A percentile compares a stretch with the other conserved stretches of the same genome.
Conservation (phyloP, 2,797 vertebrate genomes). For the Rhinichthys osculus region DNA sequence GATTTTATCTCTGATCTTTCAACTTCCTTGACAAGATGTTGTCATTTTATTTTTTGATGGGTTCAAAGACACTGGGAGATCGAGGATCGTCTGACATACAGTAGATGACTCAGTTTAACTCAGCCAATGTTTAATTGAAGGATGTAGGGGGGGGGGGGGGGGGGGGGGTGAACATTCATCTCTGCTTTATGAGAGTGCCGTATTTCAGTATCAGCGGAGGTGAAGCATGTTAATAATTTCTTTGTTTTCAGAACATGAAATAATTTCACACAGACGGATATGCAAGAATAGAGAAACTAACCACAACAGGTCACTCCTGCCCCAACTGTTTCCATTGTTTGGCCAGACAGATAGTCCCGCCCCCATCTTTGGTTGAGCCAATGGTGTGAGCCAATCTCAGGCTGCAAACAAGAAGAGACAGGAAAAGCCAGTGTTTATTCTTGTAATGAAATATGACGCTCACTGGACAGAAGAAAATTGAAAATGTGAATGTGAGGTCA, state of each 20-base stretch:
- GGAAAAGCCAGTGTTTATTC: background rate
- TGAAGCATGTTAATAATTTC: slow-evolving; percentile 32
- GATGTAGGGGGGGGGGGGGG: slow-evolving; percentile 63
- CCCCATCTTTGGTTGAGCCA: background rate
- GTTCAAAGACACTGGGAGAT: slow-evolving; percentile 67
- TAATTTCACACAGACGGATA: slow-evolving; percentile 20
- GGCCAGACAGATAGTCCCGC: background rate
- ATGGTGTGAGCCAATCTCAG: background rate
- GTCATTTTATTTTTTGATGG: slow-evolving; percentile 72
- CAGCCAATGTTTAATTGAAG: slow-evolving; percentile 74
- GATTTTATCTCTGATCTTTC: slow-evolving; percentile 76
- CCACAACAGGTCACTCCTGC: background rate
- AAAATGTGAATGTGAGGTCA: background rate
- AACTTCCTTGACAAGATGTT: slow-evolving; percentile 75
- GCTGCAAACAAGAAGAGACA: background rate
- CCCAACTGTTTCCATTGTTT: background rate
- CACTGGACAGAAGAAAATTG: background rate
- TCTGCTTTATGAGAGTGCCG: background rate
- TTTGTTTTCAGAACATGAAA: slow-evolving; percentile 28
- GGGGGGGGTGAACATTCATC: slow-evolving; percentile 62
- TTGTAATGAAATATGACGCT: background rate
- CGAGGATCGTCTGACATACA: slow-evolving; percentile 69
- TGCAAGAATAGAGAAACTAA: background rate
- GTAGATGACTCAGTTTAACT: slow-evolving; percentile 69
- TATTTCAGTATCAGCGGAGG: slow-evolving; percentile 6